Evolutionary conservation across 2,888 invertebrate genomes (phyloP), one percentile per base, ranked within the genome.

Genomic region (Allygus modestus): DNA sequence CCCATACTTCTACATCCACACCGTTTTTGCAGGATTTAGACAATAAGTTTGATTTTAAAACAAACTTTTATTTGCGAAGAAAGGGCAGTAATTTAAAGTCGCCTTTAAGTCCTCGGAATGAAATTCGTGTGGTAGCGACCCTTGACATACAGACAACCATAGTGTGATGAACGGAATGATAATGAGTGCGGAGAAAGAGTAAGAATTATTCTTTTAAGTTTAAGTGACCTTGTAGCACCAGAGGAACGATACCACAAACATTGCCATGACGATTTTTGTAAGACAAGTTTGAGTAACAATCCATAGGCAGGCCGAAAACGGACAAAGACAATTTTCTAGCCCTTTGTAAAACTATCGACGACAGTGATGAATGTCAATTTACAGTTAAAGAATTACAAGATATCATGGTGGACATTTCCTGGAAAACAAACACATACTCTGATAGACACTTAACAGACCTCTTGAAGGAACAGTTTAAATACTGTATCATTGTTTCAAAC

Each of bases 301-400:
- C 15, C 0, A 12, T 7, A 17, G 84, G 61, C 26, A 54, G 82
- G 43, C 75, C 75, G 15, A 43, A 17, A 33, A 84, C 23, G 20
- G 75, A n/a, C 46, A 20, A 41, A 20, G 31, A 73, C 20, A 33
- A 33, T 54, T 15, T 83, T 85, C 54, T 11, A 81, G 26, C 17
- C 17, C 20, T 85, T 23, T 85, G 31, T 31, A 41, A 71, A 0
- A 69, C 41, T 84, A 84, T 85, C 20, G 81, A 85, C 81, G 81
- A 33, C 0, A 37, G 26, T 17, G 84, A 85, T 43, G 69, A 85
- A 5, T 85, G 54, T 31, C 84, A 85, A 75, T 84, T 81, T 84
- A 37, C 81, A 41, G 11, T 84, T 15, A 54, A 23, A 75, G 84
- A 85, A 82, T 26, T 75, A 28, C 37, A 85, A 61, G 37, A 83